These are phyloP conservation scores for Triplophysa siluroides DNA, from an alignment of 2,113 vertebrate species.

Conservation along the genomic window DNA sequence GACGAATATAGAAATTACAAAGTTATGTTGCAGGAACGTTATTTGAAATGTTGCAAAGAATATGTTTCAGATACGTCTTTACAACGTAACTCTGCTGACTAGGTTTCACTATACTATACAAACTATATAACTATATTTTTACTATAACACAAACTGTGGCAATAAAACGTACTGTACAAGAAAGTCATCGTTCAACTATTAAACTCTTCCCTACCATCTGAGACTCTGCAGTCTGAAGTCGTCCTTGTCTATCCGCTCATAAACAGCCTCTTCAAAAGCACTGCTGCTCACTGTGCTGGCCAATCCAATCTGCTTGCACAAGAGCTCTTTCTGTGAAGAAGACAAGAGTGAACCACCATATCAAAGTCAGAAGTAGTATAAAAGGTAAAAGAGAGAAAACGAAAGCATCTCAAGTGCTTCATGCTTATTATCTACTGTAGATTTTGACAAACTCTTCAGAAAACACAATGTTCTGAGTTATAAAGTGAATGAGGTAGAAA, in stretches of 20 bases:
- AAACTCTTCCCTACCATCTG: slow-evolving; percentile 73
- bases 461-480: too few relatives aligned
- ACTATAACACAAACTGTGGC: not conserved
- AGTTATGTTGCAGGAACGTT: too few relatives aligned
- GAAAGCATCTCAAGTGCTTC: too few relatives aligned
- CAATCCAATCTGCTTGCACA: slow-evolving; percentile 83
- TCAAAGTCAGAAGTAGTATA: slow-evolving; percentile 5
- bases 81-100: too few relatives aligned
- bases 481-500: too few relatives aligned
- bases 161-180: not conserved
- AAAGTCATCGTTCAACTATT: not conserved
- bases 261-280: slow-evolving; percentile 79
- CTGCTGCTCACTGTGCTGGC: slow-evolving; percentile 65
- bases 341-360: not conserved
- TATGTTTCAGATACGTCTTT: too few relatives aligned
- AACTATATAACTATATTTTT: too few relatives aligned
- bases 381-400: not conserved
- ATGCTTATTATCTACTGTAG: too few relatives aligned
- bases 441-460: too few relatives aligned
- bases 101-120: too few relatives aligned
- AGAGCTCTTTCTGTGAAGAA: slow-evolving; percentile 81
- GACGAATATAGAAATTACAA: too few relatives aligned
- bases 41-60: too few relatives aligned
- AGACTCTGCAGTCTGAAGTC: slow-evolving; percentile 80
- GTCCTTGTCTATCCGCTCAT: slow-evolving; percentile 74